Conservation (phyloP, 1,140 invertebrate species). For the Rhopalosiphum padi region DNA sequence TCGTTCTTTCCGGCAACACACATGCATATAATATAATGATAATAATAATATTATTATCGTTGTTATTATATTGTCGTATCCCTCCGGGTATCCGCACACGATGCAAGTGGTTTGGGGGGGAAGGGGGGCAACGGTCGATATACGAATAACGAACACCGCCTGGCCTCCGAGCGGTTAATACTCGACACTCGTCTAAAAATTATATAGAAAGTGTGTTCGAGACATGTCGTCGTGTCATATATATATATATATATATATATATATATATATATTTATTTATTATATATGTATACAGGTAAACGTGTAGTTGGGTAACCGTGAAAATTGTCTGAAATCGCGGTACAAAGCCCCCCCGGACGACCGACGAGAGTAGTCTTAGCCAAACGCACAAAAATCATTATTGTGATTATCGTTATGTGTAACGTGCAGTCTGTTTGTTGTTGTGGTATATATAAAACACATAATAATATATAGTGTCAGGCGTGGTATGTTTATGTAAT, state of each 20-base stretch:
- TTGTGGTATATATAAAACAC: neutral
- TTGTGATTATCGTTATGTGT: neutral
- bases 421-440: neutral
- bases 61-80: neutral
- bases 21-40: neutral
- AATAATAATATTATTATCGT: neutral
- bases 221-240: neutral
- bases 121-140: neutral
- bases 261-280: neutral
- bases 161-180: constrained; percentile 1
- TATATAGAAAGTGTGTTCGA: constrained; percentile 14
- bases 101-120: neutral
- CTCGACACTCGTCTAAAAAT: neutral
- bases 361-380: neutral
- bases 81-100: neutral
- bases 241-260: neutral
- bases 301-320: constrained; percentile 25
- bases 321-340: constrained; percentile 11
- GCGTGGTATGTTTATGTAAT: neutral
- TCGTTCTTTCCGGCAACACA: constrained; percentile 14
- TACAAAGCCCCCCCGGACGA: neutral
- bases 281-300: neutral
- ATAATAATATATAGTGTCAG: neutral
- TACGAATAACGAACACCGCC: constrained; percentile 11
- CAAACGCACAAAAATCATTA: neutral